Base-by-base conservation (phyloP, 2,113 vertebrate species). In the Anoplopoma fimbria region DNA sequence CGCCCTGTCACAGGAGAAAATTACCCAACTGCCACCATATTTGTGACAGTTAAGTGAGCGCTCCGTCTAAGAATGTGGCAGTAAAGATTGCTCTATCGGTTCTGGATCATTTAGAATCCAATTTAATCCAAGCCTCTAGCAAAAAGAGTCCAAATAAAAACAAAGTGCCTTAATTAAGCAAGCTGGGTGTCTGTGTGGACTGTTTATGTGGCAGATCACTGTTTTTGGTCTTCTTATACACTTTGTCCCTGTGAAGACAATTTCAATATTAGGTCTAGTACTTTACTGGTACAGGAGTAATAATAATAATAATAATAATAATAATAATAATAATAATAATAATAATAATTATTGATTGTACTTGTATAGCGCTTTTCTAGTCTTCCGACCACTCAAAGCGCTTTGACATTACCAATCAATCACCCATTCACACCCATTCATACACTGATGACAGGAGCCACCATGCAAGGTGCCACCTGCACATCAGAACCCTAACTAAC, bases 41-140 rank as follows among this genome's bases (percentile, higher is more conserved):
- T 86, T 87, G 92, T 92, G 94, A 93, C 89, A 85, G 76, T 90
- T 87, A 85, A 88, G 91, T 79, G 81, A 87, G 85, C 90, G 34
- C 82, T 77, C 65, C 25, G 73, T 90, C 86, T 89, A 51, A 82
- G 88, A 93, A 91, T 93, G 93, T 92, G 93, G 93, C 91, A 81
- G 88, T 87, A 87, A 90, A 92, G 92, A 95, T 95, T 87, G 90
- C 93, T 94, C 91, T 83, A 91, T 93, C 77, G 87, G 94, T 95
- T 95, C 94, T 94, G 94, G 94, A 95, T 95, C 94, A 95, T 95
- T 95, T 95, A 93, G 91, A 95, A 95, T 95, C 94, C 94, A 95
- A 95, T 95, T 94, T 93, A 91, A 94, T 93, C 88, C 87, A 73
- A 87, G 90, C 90, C 89, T 90, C 77, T 47, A 71, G 88, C 75